Evolutionary conservation across 2,113 vertebrate species (phyloP).

Genomic region (Cynopterus brachyotis): DNA sequence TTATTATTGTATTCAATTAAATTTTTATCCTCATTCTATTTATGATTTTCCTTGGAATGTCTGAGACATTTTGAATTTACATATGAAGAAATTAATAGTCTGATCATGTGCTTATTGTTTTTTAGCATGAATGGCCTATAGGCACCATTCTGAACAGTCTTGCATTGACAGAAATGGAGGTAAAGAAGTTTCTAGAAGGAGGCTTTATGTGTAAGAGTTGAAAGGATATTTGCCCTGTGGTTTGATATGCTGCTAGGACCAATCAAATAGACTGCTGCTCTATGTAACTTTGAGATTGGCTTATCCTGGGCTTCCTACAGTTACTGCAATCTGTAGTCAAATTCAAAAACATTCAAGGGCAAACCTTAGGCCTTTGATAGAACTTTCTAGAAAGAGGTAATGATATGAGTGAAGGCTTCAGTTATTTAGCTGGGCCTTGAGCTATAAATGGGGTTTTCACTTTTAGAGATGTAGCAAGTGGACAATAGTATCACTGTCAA

Average conservation of each 20-base stretch:
- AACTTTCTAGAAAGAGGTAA: background rate
- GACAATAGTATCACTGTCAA: background rate
- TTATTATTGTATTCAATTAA: constrained; percentile 13
- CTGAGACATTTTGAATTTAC: background rate
- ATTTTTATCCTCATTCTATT: constrained; percentile 3
- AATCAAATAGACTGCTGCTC: background rate
- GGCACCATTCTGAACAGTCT: background rate
- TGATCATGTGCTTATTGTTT: background rate
- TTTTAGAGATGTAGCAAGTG: background rate
- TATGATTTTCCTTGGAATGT: background rate
- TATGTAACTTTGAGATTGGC: background rate
- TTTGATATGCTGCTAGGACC: background rate
- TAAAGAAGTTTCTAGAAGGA: background rate
- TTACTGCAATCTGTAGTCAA: background rate
- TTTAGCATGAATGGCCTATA: background rate
- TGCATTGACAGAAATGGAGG: background rate
- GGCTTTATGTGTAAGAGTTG: background rate
- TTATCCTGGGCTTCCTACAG: background rate
- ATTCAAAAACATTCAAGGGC: background rate
- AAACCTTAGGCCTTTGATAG: background rate
- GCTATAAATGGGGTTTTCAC: background rate
- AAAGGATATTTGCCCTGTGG: background rate
- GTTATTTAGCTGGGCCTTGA: background rate
- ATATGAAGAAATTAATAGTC: background rate
- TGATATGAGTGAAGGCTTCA: background rate